Conservation (phyloP, 35 echinoderm and acorn worm species). For the Ophioderma brevispina region DNA sequence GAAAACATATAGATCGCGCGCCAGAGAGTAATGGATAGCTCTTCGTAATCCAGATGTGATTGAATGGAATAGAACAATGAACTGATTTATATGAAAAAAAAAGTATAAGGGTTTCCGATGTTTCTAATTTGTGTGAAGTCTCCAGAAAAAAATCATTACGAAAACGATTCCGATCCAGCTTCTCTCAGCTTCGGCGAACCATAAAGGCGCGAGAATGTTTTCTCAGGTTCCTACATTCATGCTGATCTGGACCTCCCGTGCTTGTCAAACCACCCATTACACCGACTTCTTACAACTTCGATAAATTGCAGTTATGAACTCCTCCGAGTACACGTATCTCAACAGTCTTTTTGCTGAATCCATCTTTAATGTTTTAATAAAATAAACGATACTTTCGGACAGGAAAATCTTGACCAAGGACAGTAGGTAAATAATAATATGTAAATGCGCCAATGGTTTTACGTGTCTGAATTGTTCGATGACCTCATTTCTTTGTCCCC, state of each 20-base stretch:
- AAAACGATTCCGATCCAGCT: not conserved
- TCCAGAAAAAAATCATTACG: not conserved
- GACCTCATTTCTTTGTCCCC: too few relatives aligned
- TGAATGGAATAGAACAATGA: conserved; percentile 15
- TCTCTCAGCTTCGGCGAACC: not conserved
- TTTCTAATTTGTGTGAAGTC: not conserved
- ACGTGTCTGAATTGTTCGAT: too few relatives aligned
- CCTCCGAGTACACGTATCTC: too few relatives aligned
- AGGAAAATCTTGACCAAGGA: too few relatives aligned
- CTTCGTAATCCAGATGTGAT: not conserved
- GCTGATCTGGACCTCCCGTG: not conserved
- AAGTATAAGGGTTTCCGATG: conserved; percentile 17
- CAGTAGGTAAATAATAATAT: too few relatives aligned
- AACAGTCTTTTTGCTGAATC: too few relatives aligned
- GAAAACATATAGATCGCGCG: not conserved
- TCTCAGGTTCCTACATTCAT: not conserved
- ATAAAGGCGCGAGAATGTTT: not conserved
- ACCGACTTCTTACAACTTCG: too few relatives aligned
- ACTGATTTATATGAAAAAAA: not conserved
- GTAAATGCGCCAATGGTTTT: too few relatives aligned
- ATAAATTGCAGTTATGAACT: too few relatives aligned
- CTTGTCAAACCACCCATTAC: not conserved
- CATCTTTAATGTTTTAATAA: too few relatives aligned
- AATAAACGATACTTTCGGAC: too few relatives aligned
- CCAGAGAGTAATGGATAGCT: not conserved